Evolutionary conservation across 2,113 vertebrate species (phyloP).

Genomic region (Epinephelus fuscoguttatus): DNA sequence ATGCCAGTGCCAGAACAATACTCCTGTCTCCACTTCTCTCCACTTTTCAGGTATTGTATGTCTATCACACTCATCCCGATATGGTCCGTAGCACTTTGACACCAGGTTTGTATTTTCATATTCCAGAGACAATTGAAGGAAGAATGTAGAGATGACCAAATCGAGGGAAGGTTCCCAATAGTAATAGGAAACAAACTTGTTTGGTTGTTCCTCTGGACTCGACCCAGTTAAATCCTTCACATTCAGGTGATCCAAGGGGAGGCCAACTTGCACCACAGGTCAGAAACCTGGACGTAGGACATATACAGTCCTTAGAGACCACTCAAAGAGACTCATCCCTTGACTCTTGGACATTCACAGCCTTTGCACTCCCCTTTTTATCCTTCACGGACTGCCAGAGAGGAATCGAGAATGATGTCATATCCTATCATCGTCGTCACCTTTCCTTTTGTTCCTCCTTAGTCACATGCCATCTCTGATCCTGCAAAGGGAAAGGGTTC

Average conservation of each 20-base stretch:
- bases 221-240: not conserved
- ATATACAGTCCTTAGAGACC: not conserved
- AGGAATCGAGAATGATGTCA: not conserved
- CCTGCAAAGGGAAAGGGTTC: constrained; percentile 8
- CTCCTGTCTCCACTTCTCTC: constrained; percentile 16
- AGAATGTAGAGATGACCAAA: not conserved
- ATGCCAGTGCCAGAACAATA: constrained; percentile 45
- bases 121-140: not conserved
- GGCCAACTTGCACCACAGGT: not conserved
- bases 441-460: not conserved
- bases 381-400: not conserved
- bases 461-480: not conserved
- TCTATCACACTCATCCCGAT: not conserved
- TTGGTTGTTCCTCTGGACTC: not conserved
- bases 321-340: not conserved
- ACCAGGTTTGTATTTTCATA: constrained; percentile 7
- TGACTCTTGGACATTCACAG: not conserved
- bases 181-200: not conserved
- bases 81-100: not conserved
- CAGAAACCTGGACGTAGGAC: not conserved
- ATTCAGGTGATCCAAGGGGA: not conserved
- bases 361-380: not conserved
- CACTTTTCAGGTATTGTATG: constrained; percentile 1
- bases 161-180: not conserved
- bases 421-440: not conserved